Evolutionary conservation across 2,888 invertebrate genomes (phyloP).

Genomic region (Punctoribates punctum): DNA sequence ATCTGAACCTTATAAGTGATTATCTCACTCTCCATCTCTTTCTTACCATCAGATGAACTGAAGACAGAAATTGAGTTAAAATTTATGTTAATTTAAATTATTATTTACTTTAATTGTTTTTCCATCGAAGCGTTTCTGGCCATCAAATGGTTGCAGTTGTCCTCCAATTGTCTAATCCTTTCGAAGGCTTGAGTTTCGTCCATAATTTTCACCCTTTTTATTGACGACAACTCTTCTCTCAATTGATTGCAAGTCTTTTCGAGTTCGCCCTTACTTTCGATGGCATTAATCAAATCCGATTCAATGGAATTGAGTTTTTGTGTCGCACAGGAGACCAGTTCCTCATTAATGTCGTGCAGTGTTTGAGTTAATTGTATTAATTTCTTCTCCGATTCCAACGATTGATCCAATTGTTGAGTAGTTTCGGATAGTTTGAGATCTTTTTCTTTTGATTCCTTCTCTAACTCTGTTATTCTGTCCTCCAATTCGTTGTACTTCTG

Average conservation of each 20-base stretch:
- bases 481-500: neutral
- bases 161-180: no score
- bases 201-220: no score
- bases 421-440: neutral
- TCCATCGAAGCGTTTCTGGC: neutral
- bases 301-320: neutral
- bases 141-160: no score
- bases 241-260: neutral
- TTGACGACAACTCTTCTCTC: no score
- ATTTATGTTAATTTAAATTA: neutral
- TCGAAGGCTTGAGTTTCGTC: no score
- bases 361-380: neutral
- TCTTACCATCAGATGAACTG: neutral
- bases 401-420: neutral
- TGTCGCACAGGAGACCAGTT: neutral
- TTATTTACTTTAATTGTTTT: neutral
- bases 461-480: neutral
- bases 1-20: slow-evolving; percentile 72
- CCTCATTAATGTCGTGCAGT: neutral
- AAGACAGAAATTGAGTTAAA: neutral
- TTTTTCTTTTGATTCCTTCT: neutral
- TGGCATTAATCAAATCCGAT: neutral
- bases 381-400: neutral
- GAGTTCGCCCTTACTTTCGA: neutral
- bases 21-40: neutral